A percentile compares a stretch with the other conserved stretches of the same genome.
These are phyloP conservation scores for Plecturocebus donacophilus DNA, from an alignment of 2,113 vertebrate species.

Conservation along the genomic window DNA sequence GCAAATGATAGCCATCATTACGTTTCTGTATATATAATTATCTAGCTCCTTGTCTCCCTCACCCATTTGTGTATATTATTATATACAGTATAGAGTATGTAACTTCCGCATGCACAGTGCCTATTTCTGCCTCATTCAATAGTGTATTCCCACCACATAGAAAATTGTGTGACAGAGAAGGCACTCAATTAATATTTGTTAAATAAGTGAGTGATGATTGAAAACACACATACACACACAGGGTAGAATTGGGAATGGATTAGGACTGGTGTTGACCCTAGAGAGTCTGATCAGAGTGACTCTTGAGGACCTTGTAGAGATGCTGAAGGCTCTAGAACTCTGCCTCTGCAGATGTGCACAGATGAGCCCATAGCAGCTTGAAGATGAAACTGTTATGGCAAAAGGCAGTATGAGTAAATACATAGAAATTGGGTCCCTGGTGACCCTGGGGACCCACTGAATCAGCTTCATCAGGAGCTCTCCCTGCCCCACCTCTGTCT, in stretches of 20 bases:
- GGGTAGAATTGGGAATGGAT: not conserved
- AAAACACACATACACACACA: not conserved
- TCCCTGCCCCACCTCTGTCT: not conserved
- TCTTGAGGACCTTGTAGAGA: not conserved
- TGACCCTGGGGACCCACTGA: not conserved
- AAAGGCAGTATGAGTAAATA: not conserved
- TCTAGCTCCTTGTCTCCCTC: not conserved
- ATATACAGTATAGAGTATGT: too few relatives aligned
- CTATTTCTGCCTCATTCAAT: not conserved
- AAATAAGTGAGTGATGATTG: not conserved
- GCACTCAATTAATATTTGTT: not conserved
- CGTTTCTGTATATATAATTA: not conserved
- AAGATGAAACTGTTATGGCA: not conserved
- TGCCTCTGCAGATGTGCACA: not conserved
- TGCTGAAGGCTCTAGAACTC: fast-evolving
- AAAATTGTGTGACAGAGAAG: not conserved
- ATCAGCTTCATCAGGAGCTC: not conserved
- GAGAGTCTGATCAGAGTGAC: not conserved
- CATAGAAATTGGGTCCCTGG: not conserved
- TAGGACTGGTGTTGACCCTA: not conserved
- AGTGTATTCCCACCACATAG: not conserved
- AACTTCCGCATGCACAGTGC: fast-evolving
- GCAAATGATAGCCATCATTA: not conserved
- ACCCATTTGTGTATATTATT: not conserved
- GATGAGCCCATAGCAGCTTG: not conserved